Conservation (phyloP, 1,140 invertebrate species). For the Leptinotarsa undecemlineata region DNA sequence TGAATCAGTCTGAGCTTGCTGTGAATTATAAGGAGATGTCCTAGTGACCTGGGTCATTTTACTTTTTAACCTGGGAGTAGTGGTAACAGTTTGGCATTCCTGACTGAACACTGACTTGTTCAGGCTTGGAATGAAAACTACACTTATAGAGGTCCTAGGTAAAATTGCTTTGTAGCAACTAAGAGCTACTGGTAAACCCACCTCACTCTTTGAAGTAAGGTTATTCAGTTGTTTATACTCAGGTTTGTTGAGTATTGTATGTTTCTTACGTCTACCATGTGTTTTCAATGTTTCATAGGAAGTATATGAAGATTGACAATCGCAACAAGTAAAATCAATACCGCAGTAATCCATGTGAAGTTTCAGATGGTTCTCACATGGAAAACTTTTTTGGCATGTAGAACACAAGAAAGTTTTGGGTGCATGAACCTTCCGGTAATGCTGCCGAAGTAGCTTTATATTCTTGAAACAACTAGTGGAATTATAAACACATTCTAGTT, state of each 20-base stretch:
- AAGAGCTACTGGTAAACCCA: constrained; percentile 6
- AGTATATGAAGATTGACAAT: constrained; percentile 59
- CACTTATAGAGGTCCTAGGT: constrained; percentile 37
- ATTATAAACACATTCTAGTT: constrained; percentile 47
- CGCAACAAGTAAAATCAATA: constrained; percentile 57
- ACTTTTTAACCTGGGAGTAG: constrained; percentile 35
- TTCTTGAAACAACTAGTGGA: constrained; percentile 46
- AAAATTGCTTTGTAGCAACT: constrained; percentile 26
- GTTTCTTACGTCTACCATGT: constrained; percentile 61
- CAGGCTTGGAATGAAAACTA: constrained; percentile 16
- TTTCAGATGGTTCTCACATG: constrained; percentile 57
- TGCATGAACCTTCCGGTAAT: constrained; percentile 67
- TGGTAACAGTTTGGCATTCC: constrained; percentile 42
- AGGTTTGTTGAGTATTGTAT: constrained; percentile 52
- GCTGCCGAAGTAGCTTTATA: constrained; percentile 57
- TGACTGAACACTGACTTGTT: constrained; percentile 21
- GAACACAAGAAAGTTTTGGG: constrained; percentile 60
- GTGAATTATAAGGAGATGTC: constrained; percentile 50
- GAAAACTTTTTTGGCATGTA: constrained; percentile 62
- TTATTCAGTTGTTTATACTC: constrained; percentile 39
- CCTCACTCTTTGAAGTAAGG: constrained; percentile 28
- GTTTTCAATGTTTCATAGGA: constrained; percentile 63
- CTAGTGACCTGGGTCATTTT: constrained; percentile 45
- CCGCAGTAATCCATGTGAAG: constrained; percentile 60
- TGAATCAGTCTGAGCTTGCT: constrained; percentile 58